Base-by-base conservation (phyloP, 1,140 invertebrate species). In the Drosophila pseudoobscura region DNA sequence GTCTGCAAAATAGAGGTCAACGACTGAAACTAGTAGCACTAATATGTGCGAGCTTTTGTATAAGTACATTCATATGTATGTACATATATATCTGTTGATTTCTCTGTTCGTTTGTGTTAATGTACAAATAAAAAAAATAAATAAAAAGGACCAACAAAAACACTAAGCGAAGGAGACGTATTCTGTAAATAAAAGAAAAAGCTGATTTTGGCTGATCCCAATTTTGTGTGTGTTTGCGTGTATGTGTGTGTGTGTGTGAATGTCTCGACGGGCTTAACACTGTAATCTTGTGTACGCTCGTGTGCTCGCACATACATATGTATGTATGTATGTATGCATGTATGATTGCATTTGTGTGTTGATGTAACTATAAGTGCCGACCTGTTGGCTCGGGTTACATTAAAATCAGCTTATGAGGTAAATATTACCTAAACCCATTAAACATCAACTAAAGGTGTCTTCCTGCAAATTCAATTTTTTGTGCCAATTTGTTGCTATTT, bases 1-100 rank as follows among this genome's bases (percentile, higher is more conserved):
- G 80, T 90, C 84, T 79, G 87, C 51, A 60, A 51, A 90, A 90
- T 90, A 83, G 82, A 90, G 89, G 89, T 90, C 89, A 90, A 90
- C 85, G 89, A 85, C 80, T 83, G 89, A 73, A 88, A 89, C 84
- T 87, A 83, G 35, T 39, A 13, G 69, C 82, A 70, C 59, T 70
- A 87, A 80, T 79, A 69, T 75, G 63, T 63, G 63, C 75, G 66
- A 66, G 63, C 44, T 64, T 75, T 66, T 64, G 59, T 62, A 68
- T 62, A 49, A 31, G 53, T 57, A 53, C 44, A 58, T 55, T 64
- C 57, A 46, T 56, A 56, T 22, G 17, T 60, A 56, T 29, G 26
- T 61, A 31, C 54, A 26, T 70, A 41, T 26, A 26, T 56, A 22
- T 62, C 20, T 45, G 29, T 39, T 13, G 65, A 69, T 69, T 68